Base-by-base conservation (phyloP, 2,113 vertebrate genomes). In the Phalacrocorax pelagicus region DNA sequence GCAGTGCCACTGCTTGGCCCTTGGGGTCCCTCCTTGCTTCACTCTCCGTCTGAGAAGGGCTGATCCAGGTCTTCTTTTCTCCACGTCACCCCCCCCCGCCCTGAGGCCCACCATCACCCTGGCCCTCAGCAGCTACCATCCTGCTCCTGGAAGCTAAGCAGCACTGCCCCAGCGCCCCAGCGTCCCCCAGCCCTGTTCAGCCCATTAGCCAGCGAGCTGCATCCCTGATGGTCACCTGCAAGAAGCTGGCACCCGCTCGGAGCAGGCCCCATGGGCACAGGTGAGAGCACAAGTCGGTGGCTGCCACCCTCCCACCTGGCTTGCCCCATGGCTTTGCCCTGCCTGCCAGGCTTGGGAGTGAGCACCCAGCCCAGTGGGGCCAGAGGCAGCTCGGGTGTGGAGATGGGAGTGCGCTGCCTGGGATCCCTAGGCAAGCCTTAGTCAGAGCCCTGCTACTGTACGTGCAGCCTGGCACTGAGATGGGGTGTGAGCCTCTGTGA, bases 381-480 rank as follows among this genome's bases (percentile, higher is more conserved):
- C 1, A 7, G 65, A 66, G 46, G 47, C 44, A 63, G 51, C 49
- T 4, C 4, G 81, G 61, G 55, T 40, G 66, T 77, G 59, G 81
- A 74, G 69, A 62, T 40, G 49, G 47, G n/a, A 69, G 27, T 9
- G 0, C 0, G 4, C 55, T 88, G 29, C 81, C 71, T 52, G 51
- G n/a, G 38, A 83, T 90, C 40, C 75, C 51, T 20, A 4, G 51
- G 70, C 66, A 70, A 88, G 51, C 74, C 81, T 91, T 91, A 71
- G 61, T 91, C 84, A 91, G 81, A 91, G 81, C 73, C 30, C 59
- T 67, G 47, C 51, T 91, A 44, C 77, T 2, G 30, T 95, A 94
- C 36, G 70, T 92, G 94, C 94, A 90, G 75, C 71, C 67, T 92
- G 72, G 81, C 90, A 94, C 75, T 90, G 84, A 80, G 78, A 66